A percentile compares a stretch with the other conserved stretches of the same genome.
These are phyloP conservation scores for Drosophila ficusphila DNA, from an alignment of 1,140 invertebrate genomes.

Conservation along the genomic window DNA sequence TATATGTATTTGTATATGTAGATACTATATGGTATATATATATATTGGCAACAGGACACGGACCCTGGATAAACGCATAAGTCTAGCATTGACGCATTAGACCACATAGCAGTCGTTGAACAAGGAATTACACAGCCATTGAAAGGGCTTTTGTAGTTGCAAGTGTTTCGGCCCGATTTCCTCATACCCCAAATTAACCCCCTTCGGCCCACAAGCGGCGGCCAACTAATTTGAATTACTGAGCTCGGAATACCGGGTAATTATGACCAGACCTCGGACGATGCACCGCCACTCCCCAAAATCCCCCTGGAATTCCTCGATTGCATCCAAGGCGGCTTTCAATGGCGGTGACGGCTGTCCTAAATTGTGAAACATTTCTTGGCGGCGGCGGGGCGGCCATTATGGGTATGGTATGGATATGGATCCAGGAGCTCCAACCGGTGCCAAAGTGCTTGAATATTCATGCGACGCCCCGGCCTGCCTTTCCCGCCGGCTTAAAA, in stretches of 20 bases:
- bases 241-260: constrained; percentile 52
- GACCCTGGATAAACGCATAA: constrained; percentile 23
- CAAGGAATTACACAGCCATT: constrained; percentile 26
- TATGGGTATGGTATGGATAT: constrained; percentile 16
- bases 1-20: background rate
- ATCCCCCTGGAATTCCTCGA: background rate
- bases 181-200: background rate
- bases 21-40: background rate
- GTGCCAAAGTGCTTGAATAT: constrained; percentile 57
- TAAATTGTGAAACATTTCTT: constrained; percentile 80
- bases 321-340: constrained; percentile 21
- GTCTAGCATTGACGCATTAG: constrained; percentile 42
- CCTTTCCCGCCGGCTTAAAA: constrained; percentile 42
- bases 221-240: constrained; percentile 79
- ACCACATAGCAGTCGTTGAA: constrained; percentile 35
- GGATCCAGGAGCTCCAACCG: constrained; percentile 37
- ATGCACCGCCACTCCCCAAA: constrained; percentile 18
- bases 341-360: constrained; percentile 57
- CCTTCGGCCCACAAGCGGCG: background rate
- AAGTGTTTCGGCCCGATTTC: constrained; percentile 2
- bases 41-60: constrained; percentile 19
- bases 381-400: constrained; percentile 43
- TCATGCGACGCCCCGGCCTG: constrained; percentile 37
- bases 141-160: constrained; percentile 9
- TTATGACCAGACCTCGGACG: constrained; percentile 56